A percentile compares a stretch with the other conserved stretches of the same genome.
These are phyloP conservation scores for Micrasema minimum DNA, from an alignment of 1,140 invertebrate species.

Conservation along the genomic window DNA sequence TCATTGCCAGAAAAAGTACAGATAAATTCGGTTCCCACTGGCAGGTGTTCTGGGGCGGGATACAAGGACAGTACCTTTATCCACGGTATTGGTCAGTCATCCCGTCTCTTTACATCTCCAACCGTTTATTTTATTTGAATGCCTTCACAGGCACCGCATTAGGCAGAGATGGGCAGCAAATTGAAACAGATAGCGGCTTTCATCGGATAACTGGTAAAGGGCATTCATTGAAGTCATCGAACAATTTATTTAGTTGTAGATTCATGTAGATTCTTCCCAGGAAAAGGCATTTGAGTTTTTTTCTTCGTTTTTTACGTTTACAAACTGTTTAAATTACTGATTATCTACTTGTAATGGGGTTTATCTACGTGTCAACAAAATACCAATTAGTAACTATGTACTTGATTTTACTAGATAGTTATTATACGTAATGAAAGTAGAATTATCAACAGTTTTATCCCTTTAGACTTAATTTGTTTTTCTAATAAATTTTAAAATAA, in stretches of 20 bases:
- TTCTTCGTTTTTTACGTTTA: not conserved
- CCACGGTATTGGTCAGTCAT: constrained; percentile 10
- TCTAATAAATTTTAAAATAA: too few species aligned
- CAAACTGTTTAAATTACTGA: not conserved
- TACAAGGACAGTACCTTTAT: not conserved
- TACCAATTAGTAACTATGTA: not conserved
- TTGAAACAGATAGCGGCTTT: constrained; percentile 14
- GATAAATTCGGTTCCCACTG: too few species aligned
- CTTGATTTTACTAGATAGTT: too few species aligned
- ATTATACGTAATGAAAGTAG: too few species aligned
- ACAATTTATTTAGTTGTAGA: not conserved
- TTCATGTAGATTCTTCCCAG: not conserved
- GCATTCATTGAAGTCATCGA: not conserved
- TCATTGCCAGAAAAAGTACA: too few species aligned
- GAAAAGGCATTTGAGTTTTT: not conserved
- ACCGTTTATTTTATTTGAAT: constrained; percentile 2
- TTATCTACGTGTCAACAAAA: not conserved
- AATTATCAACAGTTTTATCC: too few species aligned
- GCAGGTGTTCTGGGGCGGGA: too few species aligned
- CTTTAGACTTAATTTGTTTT: too few species aligned
- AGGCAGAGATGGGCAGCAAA: not conserved
- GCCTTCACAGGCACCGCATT: not conserved
- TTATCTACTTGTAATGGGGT: not conserved
- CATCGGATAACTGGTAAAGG: not conserved
- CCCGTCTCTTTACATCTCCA: not conserved